These are phyloP conservation scores for Hoplostethus atlanticus DNA, from an alignment of 2,797 vertebrate species.

Conservation along the genomic window DNA sequence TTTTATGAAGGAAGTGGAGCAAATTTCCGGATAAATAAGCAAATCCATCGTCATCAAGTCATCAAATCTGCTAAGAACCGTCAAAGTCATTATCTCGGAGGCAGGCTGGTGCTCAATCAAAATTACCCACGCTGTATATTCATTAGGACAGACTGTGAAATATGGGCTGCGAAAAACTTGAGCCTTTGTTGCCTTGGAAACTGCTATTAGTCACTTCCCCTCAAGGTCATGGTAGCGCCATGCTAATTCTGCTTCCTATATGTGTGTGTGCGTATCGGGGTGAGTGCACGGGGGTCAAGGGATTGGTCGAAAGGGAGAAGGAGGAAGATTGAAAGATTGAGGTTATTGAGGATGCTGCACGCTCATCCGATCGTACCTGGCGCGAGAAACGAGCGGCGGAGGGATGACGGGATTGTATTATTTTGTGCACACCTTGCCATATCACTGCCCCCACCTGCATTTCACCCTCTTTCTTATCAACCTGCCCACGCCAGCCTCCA, in stretches of 20 bases:
- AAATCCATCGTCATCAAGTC: conserved; percentile 85
- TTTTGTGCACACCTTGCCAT: conserved; percentile 10
- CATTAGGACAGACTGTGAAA: conserved; percentile 83
- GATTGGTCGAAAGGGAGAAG: not conserved
- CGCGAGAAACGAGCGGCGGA: not conserved
- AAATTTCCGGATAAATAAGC: conserved; percentile 80
- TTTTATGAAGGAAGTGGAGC: conserved; percentile 79
- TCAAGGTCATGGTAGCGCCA: conserved; percentile 82
- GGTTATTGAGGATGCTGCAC: conserved; percentile 27
- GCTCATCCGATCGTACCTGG: conserved; percentile 26
- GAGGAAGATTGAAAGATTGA: conserved; percentile 5
- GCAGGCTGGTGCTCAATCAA: conserved; percentile 82
- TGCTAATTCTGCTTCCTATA: conserved; percentile 74
- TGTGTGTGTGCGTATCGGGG: conserved; percentile 16
- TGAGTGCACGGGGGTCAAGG: conserved; percentile 49
- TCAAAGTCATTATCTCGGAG: conserved; percentile 83
- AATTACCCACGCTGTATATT: conserved; percentile 83
- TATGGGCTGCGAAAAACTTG: conserved; percentile 78
- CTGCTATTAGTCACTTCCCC: conserved; percentile 79
- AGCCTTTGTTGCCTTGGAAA: conserved; percentile 83
- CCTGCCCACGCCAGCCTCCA: conserved; percentile 12
- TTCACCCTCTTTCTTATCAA: conserved; percentile 17
- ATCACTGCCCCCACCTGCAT: conserved; percentile 6
- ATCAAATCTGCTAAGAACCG: conserved; percentile 80
- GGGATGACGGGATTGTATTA: too few species aligned